Conservation (phyloP, 2,888 invertebrate genomes). For the Lottia scabra region DNA sequence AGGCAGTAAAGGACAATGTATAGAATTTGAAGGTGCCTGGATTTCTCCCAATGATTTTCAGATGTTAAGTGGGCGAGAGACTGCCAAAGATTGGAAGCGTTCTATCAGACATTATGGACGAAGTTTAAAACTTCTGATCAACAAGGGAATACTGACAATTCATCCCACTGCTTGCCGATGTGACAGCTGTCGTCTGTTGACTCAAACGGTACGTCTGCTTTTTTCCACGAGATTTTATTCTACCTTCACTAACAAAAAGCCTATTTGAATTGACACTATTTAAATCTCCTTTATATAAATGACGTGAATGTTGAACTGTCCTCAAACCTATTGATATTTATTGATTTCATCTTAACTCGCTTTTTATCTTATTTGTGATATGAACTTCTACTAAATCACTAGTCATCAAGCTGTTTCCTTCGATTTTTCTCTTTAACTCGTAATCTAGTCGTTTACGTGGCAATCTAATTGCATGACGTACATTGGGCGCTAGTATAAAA, state of each 20-base stretch:
- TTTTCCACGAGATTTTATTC: neutral
- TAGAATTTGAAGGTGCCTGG: slow-evolving; percentile 68
- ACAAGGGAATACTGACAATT: slow-evolving; percentile 69
- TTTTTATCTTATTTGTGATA: too few relatives aligned
- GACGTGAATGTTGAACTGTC: too few relatives aligned
- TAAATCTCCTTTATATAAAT: too few relatives aligned
- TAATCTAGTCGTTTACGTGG: too few relatives aligned
- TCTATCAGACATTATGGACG: slow-evolving; percentile 71
- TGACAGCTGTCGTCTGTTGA: slow-evolving; percentile 51
- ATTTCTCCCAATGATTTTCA: slow-evolving; percentile 72
- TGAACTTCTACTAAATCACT: too few relatives aligned
- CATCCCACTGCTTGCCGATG: slow-evolving; percentile 69
- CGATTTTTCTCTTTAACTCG: too few relatives aligned
- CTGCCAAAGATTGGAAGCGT: slow-evolving; percentile 72
- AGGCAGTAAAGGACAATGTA: slow-evolving; percentile 71
- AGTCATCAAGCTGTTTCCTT: too few relatives aligned
- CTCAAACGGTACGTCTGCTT: slow-evolving; percentile 34
- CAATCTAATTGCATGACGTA: too few relatives aligned
- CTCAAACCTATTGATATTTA: too few relatives aligned
- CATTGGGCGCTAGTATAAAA: too few relatives aligned
- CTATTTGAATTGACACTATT: too few relatives aligned
- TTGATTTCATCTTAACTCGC: too few relatives aligned
- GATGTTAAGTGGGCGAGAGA: slow-evolving; percentile 70
- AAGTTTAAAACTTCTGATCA: slow-evolving; percentile 70
- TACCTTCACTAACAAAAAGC: neutral